Evolutionary conservation across 2,888 invertebrate genomes (phyloP), one percentile per base, ranked within the genome.

Genomic region (Mythimna vitellina): DNA sequence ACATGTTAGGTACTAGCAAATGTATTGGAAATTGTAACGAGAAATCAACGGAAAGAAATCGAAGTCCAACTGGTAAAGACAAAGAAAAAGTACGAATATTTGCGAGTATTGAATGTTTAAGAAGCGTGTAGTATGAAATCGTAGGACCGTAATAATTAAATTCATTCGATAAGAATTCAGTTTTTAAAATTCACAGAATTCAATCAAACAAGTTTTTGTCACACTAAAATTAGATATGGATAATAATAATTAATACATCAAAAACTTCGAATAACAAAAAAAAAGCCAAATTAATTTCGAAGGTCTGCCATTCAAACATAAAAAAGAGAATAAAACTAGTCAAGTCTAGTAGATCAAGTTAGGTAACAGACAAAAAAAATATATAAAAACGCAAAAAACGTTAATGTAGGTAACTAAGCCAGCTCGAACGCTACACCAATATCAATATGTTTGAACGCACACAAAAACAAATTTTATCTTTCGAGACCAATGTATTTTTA

Each of bases 401-500:
- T 54, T 20, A 35, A 65, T 60, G 38, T 81, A 70, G 70, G 58
- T 72, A 76, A 62, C 20, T 60, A 69, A 70, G 53, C 29, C 57
- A 79, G 25, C 32, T 53, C 42, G 49, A 61, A 64, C 29, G 25
- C 56, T 49, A 12, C 54, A 61, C 22, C 20, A 68, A 76, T 63
- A 62, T 54, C 74, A 68, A 80, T 22, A 54, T 38, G 42, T 53
- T 46, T 17, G 4, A 70, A 70, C 53, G 32, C 56, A 66, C 57
- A 72, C 61, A 68, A 25, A 54, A 67, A 57, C 61, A 77, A 56
- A 66, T 38, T 35, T 42, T 63, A 81, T 80, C 65, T 58, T 53
- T 56, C 58, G 56, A 72, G 73, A 70, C 61, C 53, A 25, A 62
- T 58, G 58, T 60, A 68, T 73, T 72, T 78, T 79, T 70, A 75